Conservation (phyloP, 2,797 vertebrate genomes). For the Arrhamphus sclerolepis region DNA sequence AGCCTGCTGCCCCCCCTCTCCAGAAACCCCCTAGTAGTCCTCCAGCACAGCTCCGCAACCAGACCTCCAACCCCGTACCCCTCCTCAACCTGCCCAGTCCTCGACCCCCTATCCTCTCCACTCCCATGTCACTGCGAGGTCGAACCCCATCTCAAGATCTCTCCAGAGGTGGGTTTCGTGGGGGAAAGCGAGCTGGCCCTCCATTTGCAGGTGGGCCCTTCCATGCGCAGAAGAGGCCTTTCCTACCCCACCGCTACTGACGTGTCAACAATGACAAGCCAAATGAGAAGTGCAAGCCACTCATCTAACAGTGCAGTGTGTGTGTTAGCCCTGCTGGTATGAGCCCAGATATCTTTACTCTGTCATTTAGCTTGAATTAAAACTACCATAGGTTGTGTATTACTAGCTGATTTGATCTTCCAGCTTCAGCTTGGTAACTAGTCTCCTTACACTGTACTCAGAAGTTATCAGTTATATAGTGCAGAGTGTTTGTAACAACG, state of each 20-base stretch:
- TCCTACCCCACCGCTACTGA: constrained; percentile 95
- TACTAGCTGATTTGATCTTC: constrained; percentile 61
- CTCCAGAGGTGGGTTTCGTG: constrained; percentile 72
- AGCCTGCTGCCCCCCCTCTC: constrained; percentile 68
- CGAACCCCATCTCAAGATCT: constrained; percentile 76
- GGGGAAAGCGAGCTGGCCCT: constrained; percentile 85
- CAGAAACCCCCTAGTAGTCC: constrained; percentile 72
- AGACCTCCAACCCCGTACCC: constrained; percentile 66
- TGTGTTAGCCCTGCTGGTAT: constrained; percentile 77
- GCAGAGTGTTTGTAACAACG: constrained; percentile 51
- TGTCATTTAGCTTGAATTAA: constrained; percentile 65
- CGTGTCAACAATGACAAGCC: constrained; percentile 54
- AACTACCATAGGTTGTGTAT: constrained; percentile 63
- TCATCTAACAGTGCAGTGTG: constrained; percentile 58
- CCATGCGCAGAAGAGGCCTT: constrained; percentile 92
- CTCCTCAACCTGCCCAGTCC: constrained; percentile 73
- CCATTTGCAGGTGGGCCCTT: constrained; percentile 84
- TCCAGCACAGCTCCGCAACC: constrained; percentile 66
- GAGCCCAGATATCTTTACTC: constrained; percentile 70
- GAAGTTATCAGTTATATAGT: constrained; percentile 46
- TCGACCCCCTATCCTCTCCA: constrained; percentile 73
- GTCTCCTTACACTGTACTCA: constrained; percentile 46
- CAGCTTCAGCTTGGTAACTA: constrained; percentile 47
- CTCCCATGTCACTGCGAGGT: constrained; percentile 62
- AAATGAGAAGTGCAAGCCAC: constrained; percentile 58